These are phyloP conservation scores for Neotoma lepida DNA, from an alignment of 2,113 vertebrate genomes.

Conservation along the genomic window DNA sequence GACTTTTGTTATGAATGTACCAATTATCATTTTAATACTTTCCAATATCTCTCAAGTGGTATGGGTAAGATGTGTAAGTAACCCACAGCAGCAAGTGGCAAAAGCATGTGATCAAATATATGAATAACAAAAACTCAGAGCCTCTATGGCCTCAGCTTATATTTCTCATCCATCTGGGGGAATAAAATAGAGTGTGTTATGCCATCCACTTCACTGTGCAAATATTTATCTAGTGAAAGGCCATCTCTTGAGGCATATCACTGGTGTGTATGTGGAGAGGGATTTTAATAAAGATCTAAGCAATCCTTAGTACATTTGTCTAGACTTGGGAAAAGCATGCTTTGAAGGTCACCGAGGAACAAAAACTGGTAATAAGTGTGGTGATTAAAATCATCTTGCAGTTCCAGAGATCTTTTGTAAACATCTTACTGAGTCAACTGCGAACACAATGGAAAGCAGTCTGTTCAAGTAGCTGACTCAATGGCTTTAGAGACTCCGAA, in stretches of 20 bases:
- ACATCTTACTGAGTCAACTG: constrained; percentile 63
- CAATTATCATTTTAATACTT: constrained; percentile 52
- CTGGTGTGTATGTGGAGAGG: neutral
- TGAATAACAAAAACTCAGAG: neutral
- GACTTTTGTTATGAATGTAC: constrained; percentile 56
- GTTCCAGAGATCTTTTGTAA: constrained; percentile 62
- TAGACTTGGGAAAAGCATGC: constrained; percentile 26
- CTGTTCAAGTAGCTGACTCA: constrained; percentile 70
- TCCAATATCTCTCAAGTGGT: constrained; percentile 34
- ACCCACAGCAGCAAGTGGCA: neutral
- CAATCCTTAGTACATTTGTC: constrained; percentile 2
- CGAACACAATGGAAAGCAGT: constrained; percentile 55
- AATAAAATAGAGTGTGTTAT: neutral
- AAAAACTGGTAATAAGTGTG: constrained; percentile 58
- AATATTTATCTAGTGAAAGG: constrained; percentile 39
- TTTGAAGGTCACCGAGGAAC: constrained; percentile 53
- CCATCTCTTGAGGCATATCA: neutral
- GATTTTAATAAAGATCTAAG: constrained; percentile 44
- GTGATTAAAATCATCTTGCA: constrained; percentile 71
- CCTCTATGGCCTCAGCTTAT: neutral
- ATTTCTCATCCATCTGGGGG: constrained; percentile 7
- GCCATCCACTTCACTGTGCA: neutral
- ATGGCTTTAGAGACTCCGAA: constrained; percentile 62
- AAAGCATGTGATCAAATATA: neutral
- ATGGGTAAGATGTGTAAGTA: neutral